Evolutionary conservation across 2,888 invertebrate species (phyloP), one percentile per base, ranked within the genome.

Genomic region (Vannuccia rotundouncinata): DNA sequence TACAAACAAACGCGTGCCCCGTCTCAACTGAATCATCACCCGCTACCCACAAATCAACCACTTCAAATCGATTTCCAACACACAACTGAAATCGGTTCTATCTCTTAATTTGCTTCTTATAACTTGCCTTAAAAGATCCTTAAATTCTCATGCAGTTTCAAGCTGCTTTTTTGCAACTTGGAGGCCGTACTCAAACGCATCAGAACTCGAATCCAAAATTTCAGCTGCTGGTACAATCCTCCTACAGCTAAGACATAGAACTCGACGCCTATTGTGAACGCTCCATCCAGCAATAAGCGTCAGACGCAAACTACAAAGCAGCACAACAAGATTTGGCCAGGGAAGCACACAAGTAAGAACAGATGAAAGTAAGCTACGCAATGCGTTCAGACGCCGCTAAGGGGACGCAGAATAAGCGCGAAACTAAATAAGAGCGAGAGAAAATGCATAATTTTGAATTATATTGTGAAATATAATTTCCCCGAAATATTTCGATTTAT

Each of bases 271-370:
- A 13, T 66, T 66, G 22, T 66, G 10, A 27, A 66, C 22, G 5
- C 66, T n/a, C 66, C 13, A 66, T 66, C 66, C 22, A 66, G 10
- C 66, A 66, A 66, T 66, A 22, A 66, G 22, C 10, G 66, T 27
- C 66, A 66, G 66, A 66, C 25, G 66, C 66, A 27, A 66, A 66
- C 2, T 66, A 66, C 66, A 66, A 66, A 66, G 66, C 66, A 66
- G 66, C 66, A 66, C 66, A 66, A 66, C 17, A 66, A 5, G 25
- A 66, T 66, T 13, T 66, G 66, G 66, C 66, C 66, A 66, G 25
- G 66, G 25, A 66, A 66, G 66, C 66, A 66, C 25, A 66, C 66
- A 66, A 66, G 66, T 66, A 66, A 66, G 66, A 66, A 66, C 22
- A 66, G 66, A 66, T 27, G 66, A 66, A 66, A 66, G 66, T 66